phyloP scores from a whole-genome alignment of 53 echinoderm and acorn worm species.

The Paracentrotus lividus region DNA sequence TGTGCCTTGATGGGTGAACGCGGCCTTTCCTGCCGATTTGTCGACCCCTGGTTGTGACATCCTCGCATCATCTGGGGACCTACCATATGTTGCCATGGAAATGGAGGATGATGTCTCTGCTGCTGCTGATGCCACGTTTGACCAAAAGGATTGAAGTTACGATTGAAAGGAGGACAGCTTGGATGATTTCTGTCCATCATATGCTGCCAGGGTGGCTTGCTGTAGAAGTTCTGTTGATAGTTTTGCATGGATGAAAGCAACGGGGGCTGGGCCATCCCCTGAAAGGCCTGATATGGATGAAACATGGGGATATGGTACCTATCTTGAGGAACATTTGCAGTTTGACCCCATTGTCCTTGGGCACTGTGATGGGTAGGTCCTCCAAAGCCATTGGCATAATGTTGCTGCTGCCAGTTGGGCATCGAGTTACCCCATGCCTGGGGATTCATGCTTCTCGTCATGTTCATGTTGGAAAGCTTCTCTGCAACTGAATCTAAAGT shows the following conservation, averaged over 20 bases:
- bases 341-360: slow-evolving; percentile 10
- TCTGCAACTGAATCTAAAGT: slow-evolving; percentile 60
- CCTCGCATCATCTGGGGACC: slow-evolving; percentile 56
- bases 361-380: neutral
- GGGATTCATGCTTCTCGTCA: neutral
- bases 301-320: neutral
- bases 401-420: slow-evolving; percentile 48
- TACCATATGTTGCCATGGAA: slow-evolving; percentile 9
- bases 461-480: slow-evolving; percentile 48
- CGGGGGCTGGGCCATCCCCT: neutral
- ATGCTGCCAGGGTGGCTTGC: slow-evolving; percentile 29
- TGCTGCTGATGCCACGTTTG: slow-evolving; percentile 24
- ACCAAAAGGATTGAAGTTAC: neutral
- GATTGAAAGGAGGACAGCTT: neutral
- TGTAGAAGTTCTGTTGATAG: slow-evolving; percentile 30
- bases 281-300: slow-evolving; percentile 20
- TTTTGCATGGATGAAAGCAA: slow-evolving; percentile 24
- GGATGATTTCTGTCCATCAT: slow-evolving; percentile 16
- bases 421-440: slow-evolving; percentile 7
- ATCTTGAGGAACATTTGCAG: neutral
- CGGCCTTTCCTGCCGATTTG: neutral
- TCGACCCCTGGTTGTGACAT: slow-evolving; percentile 22
- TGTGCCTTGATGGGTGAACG: neutral
- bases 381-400: neutral
- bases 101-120: slow-evolving; percentile 10